Conservation (phyloP, 2,113 vertebrate genomes). For the Pipra filicauda region DNA sequence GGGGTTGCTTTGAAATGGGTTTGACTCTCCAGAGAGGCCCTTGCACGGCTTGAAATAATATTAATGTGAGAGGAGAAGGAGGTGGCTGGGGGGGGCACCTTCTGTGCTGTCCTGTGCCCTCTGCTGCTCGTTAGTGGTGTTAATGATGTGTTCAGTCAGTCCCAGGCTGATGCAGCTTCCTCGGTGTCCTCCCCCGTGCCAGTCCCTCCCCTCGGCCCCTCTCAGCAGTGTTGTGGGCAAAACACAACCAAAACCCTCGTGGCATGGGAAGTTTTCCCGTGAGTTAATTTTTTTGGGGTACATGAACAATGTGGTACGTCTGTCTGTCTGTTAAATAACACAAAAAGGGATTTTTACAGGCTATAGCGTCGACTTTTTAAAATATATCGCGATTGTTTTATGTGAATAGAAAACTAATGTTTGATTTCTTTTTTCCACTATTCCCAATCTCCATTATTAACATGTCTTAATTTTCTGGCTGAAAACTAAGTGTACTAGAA, state of each 20-base stretch:
- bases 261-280: neutral
- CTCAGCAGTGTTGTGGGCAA: neutral
- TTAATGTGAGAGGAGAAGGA: neutral
- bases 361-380: neutral
- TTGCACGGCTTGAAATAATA: rapidly evolving
- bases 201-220: neutral
- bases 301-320: slow-evolving; percentile 38
- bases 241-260: neutral
- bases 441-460: slow-evolving; percentile 68
- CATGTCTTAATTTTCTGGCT: slow-evolving; percentile 77
- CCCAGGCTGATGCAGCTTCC: neutral
- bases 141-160: rapidly evolving
- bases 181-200: rapidly evolving
- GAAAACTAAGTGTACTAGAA: slow-evolving; percentile 64
- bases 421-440: slow-evolving; percentile 59
- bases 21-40: neutral
- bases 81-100: neutral
- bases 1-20: neutral
- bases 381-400: neutral
- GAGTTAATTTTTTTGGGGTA: slow-evolving; percentile 44
- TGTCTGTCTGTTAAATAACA: neutral
- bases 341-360: slow-evolving; percentile 67
- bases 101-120: neutral
- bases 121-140: rapidly evolving
- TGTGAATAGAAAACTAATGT: slow-evolving; percentile 59